A percentile compares a stretch with the other conserved stretches of the same genome.
These are phyloP conservation scores for Harpalus rubripes DNA, from an alignment of 2,888 invertebrate genomes.

Conservation along the genomic window DNA sequence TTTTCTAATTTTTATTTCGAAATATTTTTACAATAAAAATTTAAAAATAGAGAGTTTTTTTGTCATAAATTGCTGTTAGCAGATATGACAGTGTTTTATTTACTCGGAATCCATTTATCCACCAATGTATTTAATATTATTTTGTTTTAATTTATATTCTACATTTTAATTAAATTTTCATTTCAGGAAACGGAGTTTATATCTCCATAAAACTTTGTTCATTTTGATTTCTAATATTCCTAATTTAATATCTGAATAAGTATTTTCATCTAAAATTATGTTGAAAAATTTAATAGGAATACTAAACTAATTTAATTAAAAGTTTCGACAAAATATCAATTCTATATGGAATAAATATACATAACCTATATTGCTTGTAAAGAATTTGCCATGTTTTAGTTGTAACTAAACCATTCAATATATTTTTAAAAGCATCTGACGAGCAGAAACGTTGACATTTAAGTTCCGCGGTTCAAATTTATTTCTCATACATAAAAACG, in stretches of 20 bases:
- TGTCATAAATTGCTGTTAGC: neutral
- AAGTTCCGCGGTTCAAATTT: too few relatives aligned
- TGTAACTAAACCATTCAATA: too few relatives aligned
- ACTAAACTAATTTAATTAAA: constrained; percentile 32
- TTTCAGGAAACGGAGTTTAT: constrained; percentile 9
- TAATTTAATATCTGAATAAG: neutral
- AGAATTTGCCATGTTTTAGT: too few relatives aligned
- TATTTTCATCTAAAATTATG: neutral
- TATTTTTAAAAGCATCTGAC: too few relatives aligned
- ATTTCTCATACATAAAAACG: too few relatives aligned
- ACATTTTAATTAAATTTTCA: constrained; percentile 32
- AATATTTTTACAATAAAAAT: too few relatives aligned
- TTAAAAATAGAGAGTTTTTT: too few relatives aligned
- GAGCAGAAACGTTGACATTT: too few relatives aligned
- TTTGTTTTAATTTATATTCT: constrained; percentile 28
- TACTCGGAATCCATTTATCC: constrained; percentile 9
- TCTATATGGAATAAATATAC: too few relatives aligned
- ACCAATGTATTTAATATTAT: constrained; percentile 22
- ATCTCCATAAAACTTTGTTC: constrained; percentile 15
- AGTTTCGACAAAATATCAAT: neutral
- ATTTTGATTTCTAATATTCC: neutral
- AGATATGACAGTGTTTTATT: neutral
- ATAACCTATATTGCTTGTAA: too few relatives aligned
- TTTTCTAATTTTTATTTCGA: neutral
- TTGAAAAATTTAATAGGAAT: neutral